These are phyloP conservation scores for Aphelenchoides besseyi DNA, from an alignment of 1,140 invertebrate species.

Conservation along the genomic window DNA sequence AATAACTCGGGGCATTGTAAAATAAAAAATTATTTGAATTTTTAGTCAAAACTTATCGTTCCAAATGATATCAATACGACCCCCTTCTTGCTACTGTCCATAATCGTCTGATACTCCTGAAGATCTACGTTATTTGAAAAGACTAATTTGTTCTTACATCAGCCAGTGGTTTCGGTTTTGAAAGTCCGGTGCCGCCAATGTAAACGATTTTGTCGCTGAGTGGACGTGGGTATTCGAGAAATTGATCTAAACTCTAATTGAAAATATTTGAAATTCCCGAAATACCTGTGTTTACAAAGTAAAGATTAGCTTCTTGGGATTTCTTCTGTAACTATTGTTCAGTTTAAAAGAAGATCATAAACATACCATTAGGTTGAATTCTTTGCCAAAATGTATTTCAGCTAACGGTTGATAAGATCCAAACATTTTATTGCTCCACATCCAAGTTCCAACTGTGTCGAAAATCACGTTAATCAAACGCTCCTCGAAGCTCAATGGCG, in stretches of 20 bases:
- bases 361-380: not conserved
- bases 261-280: not conserved
- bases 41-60: constrained; percentile 10
- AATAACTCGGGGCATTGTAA: constrained; percentile 20
- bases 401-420: not conserved
- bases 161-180: constrained; percentile 14
- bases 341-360: not conserved
- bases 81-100: constrained; percentile 14
- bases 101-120: not conserved
- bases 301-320: not conserved
- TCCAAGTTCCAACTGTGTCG: not conserved
- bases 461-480: not conserved
- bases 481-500: not conserved
- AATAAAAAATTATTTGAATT: not conserved
- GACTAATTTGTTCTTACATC: not conserved
- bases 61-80: constrained; percentile 39
- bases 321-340: not conserved
- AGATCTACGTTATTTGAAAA: not conserved
- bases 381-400: not conserved
- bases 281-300: not conserved
- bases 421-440: not conserved
- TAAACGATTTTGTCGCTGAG: not conserved
- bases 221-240: not conserved
- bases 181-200: constrained; percentile 7
- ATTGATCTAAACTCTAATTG: not conserved